Base-by-base conservation (phyloP, 2,888 invertebrate genomes). In the Stenodera caucasica region DNA sequence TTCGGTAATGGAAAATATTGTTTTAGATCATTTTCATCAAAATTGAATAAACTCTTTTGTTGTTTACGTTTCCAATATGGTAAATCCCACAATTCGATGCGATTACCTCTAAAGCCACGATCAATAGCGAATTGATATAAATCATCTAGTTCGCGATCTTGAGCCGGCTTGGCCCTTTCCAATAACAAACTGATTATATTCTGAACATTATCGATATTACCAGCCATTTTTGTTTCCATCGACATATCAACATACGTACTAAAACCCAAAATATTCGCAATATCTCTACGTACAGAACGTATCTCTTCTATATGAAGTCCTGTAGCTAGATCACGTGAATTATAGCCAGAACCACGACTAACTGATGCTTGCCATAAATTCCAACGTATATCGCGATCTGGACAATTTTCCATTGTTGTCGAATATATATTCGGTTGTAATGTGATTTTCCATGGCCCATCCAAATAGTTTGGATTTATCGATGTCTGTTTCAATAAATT, bases 201-300 rank as follows among this genome's bases (percentile, higher is more conserved):
- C 66, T 89, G 83, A 0, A 96, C 88, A 77, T 90, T 90, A 55
- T 90, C 87, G 12, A 92, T 80, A 66, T 83, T 89, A 8, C 90
- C 91, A 7, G 95, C 94, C 94, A 97, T 90, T 84, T 96, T 96
- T 0, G 94, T 95, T 81, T 92, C 89, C 93, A 97, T 93, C 35
- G 92, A 93, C 89, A 96, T 89, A 37, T 94, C 89, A 0, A 88
- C 90, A 79, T 83, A 96, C 56, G 85, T 87, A 64, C 90, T 84
- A 77, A 87, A 97, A 0, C 96, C 96, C 9, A 96, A 80, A 12
- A 89, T 72, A 66, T 87, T 83, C 0, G 96, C 95, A 73, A 92
- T 88, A 37, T 89, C 87, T 49, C 81, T 81, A 67, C 93, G 85
- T 37, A 86, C 76, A 50, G 77, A 81, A 35, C 96, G 84, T 55